Percentiles rank a stretch among this genome's conserved stretches.
phyloP scores from a whole-genome alignment of 35 echinoderm and acorn worm genomes.

The Acanthaster planci region DNA sequence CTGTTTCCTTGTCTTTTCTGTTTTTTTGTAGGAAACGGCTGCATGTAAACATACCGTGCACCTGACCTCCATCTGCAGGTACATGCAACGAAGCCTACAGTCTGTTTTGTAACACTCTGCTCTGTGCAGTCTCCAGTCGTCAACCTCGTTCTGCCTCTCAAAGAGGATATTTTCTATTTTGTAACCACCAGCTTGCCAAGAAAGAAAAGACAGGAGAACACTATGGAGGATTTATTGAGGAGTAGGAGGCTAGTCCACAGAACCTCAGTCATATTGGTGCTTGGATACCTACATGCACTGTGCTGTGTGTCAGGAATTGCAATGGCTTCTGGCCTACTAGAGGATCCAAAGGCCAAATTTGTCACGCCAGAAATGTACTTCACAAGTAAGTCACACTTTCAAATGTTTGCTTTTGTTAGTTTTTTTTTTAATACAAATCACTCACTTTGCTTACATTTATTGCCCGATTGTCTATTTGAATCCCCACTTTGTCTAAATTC shows the following conservation, averaged over 20 bases:
- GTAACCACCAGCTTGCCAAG: neutral
- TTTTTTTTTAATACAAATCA: neutral
- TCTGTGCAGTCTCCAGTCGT: neutral
- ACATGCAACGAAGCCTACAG: neutral
- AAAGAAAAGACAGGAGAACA: neutral
- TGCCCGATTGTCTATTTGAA: neutral
- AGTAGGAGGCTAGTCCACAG: slow-evolving; percentile 1
- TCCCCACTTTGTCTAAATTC: neutral
- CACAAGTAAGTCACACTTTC: neutral
- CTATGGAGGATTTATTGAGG: slow-evolving; percentile 2
- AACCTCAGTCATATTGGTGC: neutral
- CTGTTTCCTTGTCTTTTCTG: too few relatives aligned
- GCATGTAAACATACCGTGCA: too few relatives aligned
- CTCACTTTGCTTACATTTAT: too few relatives aligned
- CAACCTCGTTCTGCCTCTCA: neutral
- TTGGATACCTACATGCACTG: neutral
- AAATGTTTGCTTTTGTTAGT: neutral
- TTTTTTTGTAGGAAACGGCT: too few relatives aligned
- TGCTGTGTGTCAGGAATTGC: neutral
- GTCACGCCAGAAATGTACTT: neutral
- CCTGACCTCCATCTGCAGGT: too few relatives aligned
- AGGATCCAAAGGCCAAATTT: neutral
- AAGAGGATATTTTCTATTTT: neutral
- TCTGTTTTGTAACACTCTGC: neutral
- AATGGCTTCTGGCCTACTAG: neutral